Evolutionary conservation across 2,113 vertebrate species (phyloP), one percentile per base, ranked within the genome.

Genomic region (Tinamus guttatus): DNA sequence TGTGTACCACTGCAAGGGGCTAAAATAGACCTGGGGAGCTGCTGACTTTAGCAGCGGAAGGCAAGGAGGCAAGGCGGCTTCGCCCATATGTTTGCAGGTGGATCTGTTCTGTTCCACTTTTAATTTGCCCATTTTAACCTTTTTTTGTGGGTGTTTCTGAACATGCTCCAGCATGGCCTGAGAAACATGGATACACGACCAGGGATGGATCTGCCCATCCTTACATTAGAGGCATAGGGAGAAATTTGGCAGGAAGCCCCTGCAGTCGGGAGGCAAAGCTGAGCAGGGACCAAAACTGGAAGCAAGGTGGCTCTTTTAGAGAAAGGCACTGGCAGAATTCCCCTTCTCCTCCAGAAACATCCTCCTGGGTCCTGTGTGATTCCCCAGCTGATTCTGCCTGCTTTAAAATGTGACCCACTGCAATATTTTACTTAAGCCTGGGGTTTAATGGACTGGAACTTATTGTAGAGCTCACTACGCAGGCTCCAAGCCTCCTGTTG

Each of bases 381-480:
- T 87, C 73, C 76, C 73, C 67, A 38, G 34, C 79, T 82, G 51
- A 20, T 75, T 91, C 82, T 18, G 40, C 43, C 92, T 1, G 2
- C 92, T 86, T 95, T 71, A 90, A 92, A 90, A 86, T 2, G 11
- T 81, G 94, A 94, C 90, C 94, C 6, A 7, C 47, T 92, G 77
- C 70, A 94, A 71, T 90, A 70, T 93, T 93, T 94, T 90, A 86
- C 80, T 95, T 93, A 88, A 92, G 77, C 56, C 28, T 67, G 70
- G 63, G 82, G 75, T 80, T 94, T 95, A 94, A 96, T 89, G 87
- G 75, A 16, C 67, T 94, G 85, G 85, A 95, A 85, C 84, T 95
- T 80, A 94, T 82, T 95, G 93, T 65, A 91, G 89, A 91, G 81
- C 84, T 95, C 81, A 80, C 87, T 80, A 68, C 85, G 59, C 71